Percentiles rank a stretch among this genome's conserved stretches.
These are phyloP conservation scores for Cepaea nemoralis DNA, from an alignment of 1,140 invertebrate species.

Conservation along the genomic window DNA sequence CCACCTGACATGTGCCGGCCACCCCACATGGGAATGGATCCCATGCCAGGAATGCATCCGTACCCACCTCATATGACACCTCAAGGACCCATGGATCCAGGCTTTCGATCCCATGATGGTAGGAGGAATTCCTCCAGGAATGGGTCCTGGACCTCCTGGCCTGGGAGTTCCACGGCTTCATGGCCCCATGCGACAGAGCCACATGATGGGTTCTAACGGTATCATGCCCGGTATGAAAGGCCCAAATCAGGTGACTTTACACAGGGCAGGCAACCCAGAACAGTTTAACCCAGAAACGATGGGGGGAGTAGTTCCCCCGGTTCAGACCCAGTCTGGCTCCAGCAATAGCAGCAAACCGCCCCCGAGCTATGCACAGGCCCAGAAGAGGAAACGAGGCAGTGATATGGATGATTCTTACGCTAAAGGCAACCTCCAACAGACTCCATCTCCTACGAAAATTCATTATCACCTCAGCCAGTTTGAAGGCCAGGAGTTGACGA, in stretches of 20 bases:
- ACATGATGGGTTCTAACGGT: slow-evolving; percentile 50
- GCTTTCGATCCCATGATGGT: slow-evolving; percentile 56
- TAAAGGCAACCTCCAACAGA: slow-evolving; percentile 87
- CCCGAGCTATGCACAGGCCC: slow-evolving; percentile 69
- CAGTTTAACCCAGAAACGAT: slow-evolving; percentile 66
- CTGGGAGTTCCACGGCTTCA: slow-evolving; percentile 76
- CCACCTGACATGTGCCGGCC: slow-evolving; percentile 47
- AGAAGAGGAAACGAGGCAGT: slow-evolving; percentile 68
- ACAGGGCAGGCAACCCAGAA: slow-evolving; percentile 69
- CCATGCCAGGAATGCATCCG: slow-evolving; percentile 47
- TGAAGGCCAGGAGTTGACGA: slow-evolving; percentile 95
- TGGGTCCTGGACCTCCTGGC: slow-evolving; percentile 74
- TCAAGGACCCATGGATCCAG: slow-evolving; percentile 52
- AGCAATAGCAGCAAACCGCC: slow-evolving; percentile 62
- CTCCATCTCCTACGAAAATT: slow-evolving; percentile 95
- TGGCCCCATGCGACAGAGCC: slow-evolving; percentile 45
- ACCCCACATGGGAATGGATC: slow-evolving; percentile 50
- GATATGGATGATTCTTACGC: slow-evolving; percentile 60
- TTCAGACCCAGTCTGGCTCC: slow-evolving; percentile 39
- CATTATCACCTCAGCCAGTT: slow-evolving; percentile 91
- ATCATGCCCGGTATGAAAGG: slow-evolving; percentile 48
- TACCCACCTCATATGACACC: slow-evolving; percentile 44
- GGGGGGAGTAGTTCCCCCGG: slow-evolving; percentile 47
- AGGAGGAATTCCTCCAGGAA: slow-evolving; percentile 52
- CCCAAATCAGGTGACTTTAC: slow-evolving; percentile 52